A percentile compares a stretch with the other conserved stretches of the same genome.
These are phyloP conservation scores for Notarius lentiginosus DNA, from an alignment of 2,113 vertebrate species.

Conservation along the genomic window DNA sequence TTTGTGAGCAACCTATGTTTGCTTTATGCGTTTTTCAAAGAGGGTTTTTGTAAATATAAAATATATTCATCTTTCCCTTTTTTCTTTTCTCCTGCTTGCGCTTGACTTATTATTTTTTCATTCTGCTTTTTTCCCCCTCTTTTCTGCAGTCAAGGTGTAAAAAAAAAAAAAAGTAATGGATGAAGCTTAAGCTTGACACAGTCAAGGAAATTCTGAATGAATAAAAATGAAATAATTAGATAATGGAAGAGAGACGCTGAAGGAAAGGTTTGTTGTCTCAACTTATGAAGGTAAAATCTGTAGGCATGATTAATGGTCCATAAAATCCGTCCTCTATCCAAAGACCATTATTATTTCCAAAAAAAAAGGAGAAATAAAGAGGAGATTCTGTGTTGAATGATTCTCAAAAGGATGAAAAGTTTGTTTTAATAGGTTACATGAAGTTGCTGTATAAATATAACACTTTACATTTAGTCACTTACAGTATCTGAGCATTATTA, in stretches of 20 bases:
- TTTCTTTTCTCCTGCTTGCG: constrained; percentile 26
- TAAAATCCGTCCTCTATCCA: constrained; percentile 22
- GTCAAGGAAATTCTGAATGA: constrained; percentile 49
- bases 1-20: constrained; percentile 78
- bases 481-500: no score
- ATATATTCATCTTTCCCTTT: constrained; percentile 43
- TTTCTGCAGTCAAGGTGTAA: constrained; percentile 10
- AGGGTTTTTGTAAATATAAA: constrained; percentile 59
- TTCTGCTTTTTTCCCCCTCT: constrained; percentile 19
- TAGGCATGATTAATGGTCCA: neutral
- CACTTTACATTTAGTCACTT: neutral
- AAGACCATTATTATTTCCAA: neutral
- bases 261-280: constrained; percentile 23
- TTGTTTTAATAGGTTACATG: neutral
- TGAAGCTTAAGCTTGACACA: constrained; percentile 41
- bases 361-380: neutral
- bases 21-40: constrained; percentile 69
- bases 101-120: constrained; percentile 13
- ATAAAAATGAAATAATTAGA: constrained; percentile 42
- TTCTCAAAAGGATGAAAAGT: neutral
- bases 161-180: constrained; percentile 33
- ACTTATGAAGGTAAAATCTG: constrained; percentile 38
- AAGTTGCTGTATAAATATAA: neutral
- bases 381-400: neutral
- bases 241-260: constrained; percentile 26